These are phyloP conservation scores for Charaxes varanes DNA, from an alignment of 1,140 invertebrate genomes.

Conservation along the genomic window DNA sequence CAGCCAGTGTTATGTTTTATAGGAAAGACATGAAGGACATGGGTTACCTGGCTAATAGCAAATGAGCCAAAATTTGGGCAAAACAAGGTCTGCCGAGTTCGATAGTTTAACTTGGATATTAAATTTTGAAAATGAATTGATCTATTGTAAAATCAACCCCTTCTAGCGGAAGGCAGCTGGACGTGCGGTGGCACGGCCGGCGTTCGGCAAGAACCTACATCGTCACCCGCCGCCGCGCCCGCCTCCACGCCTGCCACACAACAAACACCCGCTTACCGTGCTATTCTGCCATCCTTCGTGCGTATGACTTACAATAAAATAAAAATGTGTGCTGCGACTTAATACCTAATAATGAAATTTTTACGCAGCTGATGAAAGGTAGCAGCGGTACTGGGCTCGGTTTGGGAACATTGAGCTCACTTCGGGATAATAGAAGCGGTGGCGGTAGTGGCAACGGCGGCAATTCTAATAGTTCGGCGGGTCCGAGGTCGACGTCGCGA, in stretches of 20 bases:
- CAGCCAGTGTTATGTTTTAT: too few species aligned
- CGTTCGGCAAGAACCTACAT: conserved; percentile 75
- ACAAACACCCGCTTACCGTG: conserved; percentile 78
- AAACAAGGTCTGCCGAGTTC: too few species aligned
- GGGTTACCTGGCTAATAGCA: too few species aligned
- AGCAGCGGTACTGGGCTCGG: conserved; percentile 62
- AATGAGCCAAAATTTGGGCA: too few species aligned
- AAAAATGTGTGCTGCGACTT: not conserved
- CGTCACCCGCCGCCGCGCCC: conserved; percentile 79
- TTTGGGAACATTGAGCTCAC: conserved; percentile 51
- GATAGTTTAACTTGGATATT: too few species aligned
- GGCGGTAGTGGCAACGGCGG: conserved; percentile 30
- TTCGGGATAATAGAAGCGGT: conserved; percentile 39
- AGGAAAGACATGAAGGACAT: too few species aligned
- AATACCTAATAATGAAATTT: conserved; percentile 13
- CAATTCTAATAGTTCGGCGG: conserved; percentile 23
- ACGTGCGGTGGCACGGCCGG: conserved; percentile 80
- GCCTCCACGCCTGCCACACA: conserved; percentile 74
- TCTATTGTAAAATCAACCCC: too few species aligned
- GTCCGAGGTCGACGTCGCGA: conserved; percentile 34
- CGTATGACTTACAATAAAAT: conserved; percentile 35
- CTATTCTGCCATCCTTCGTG: conserved; percentile 85
- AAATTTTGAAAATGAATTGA: too few species aligned
- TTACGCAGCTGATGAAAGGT: conserved; percentile 59
- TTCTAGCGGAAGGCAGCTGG: conserved; percentile 85